Conservation (phyloP, 2,113 vertebrate species). For the Psilopsiagon aymara region DNA sequence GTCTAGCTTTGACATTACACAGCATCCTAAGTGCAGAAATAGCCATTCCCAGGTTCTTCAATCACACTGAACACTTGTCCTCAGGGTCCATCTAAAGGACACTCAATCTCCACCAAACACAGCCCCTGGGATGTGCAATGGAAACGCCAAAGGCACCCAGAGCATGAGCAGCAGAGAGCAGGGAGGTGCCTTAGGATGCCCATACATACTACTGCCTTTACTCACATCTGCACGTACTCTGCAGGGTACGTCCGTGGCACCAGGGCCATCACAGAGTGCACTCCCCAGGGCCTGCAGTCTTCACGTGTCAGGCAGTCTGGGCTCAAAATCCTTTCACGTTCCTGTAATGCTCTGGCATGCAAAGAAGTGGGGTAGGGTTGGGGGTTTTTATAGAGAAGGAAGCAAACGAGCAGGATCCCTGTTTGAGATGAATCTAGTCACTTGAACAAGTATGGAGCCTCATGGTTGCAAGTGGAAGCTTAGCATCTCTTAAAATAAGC, state of each 20-base stretch:
- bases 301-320: neutral
- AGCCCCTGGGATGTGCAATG: neutral
- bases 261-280: neutral
- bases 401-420: neutral
- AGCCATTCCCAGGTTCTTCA: neutral
- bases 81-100: neutral
- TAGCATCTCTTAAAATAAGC: slow-evolving; percentile 65
- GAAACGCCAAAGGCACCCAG: neutral
- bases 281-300: neutral
- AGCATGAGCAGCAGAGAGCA: neutral
- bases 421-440: neutral
- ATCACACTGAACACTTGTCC: neutral
- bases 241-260: neutral
- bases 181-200: neutral
- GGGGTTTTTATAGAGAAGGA: neutral
- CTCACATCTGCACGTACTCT: neutral
- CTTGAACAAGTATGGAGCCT: neutral
- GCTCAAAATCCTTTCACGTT: neutral
- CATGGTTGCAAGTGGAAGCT: slow-evolving; percentile 34
- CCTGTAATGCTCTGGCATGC: neutral
- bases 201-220: neutral
- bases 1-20: neutral
- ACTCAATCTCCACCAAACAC: rapidly evolving
- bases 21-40: neutral
- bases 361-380: neutral